Base-by-base conservation (phyloP, 2,888 invertebrate genomes). In the Phasia obesa region DNA sequence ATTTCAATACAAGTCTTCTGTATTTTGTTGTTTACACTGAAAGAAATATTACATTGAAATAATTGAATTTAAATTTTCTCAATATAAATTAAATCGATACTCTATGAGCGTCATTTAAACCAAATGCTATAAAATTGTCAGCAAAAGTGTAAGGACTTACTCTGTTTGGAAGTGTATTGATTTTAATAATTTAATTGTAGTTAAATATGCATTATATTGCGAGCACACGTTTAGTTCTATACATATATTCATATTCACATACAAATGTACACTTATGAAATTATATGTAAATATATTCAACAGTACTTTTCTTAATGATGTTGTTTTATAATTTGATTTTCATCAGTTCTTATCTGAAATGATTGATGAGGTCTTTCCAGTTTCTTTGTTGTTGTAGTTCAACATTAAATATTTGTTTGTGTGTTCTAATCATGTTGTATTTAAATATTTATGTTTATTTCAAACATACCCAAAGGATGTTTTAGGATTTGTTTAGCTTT, bases 291-390 rank as follows among this genome's bases (percentile, higher is more conserved):
- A 35, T 13, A 3, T 17, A 62, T 38, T 21, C 13, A 38, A 42
- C 55, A 51, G 42, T 67, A 35, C 7, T 38, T 73, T 44, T 38
- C 27, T 60, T 62, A 57, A 67, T 57, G 78, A 23, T 69, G 62
- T 62, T 67, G 49, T 23, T 35, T 51, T 64, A 64, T 62, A 69
- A 44, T 55, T 74, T 49, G 78, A 78, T 70, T 82, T 70, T 57
- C 67, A 60, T 78, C 64, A 67, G 60, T 55, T 77, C 67, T 81
- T 60, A 73, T 75, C 53, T 35, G 4, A n/a, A 57, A 44, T 83
- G 82, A 83, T 83, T 74, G 80, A 75, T 75, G 62, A 38, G n/a
- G 9, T 64, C 11, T 62, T 62, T 6, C 0, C 0, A 25, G 25
- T 57, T n/a, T 42, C 49, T 7, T 1, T 55, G 2, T 21, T 15